These are phyloP conservation scores for Glaucopsyche alexis DNA, from an alignment of 2,888 invertebrate genomes.

Conservation along the genomic window DNA sequence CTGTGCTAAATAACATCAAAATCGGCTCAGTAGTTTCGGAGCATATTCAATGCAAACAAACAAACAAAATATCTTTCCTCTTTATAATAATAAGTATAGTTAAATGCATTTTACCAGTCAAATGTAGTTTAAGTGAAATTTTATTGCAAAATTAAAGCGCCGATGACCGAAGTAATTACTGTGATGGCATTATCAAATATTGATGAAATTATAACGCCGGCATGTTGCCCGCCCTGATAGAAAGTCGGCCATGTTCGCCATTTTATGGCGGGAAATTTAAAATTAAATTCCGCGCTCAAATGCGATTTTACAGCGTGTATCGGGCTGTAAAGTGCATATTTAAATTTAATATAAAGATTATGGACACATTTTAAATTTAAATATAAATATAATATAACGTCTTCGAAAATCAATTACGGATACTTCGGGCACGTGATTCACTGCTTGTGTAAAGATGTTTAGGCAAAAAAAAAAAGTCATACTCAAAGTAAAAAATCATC, in stretches of 20 bases:
- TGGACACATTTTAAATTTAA: not conserved
- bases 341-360: not conserved
- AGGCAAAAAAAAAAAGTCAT: too few relatives aligned
- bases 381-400: too few relatives aligned
- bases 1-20: too few relatives aligned
- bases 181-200: slow-evolving; percentile 26
- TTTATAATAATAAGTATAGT: too few relatives aligned
- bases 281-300: slow-evolving; percentile 16
- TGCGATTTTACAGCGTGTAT: slow-evolving; percentile 6
- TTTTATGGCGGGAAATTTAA: slow-evolving; percentile 25
- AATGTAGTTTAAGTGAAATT: not conserved
- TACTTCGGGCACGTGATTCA: too few relatives aligned
- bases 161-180: slow-evolving; percentile 21
- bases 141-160: not conserved
- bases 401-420: too few relatives aligned
- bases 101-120: too few relatives aligned
- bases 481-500: too few relatives aligned
- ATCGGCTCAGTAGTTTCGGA: too few relatives aligned
- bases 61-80: too few relatives aligned
- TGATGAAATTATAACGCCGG: slow-evolving; percentile 21
- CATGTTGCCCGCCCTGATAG: not conserved
- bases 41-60: too few relatives aligned
- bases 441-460: too few relatives aligned
- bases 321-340: slow-evolving; percentile 4
- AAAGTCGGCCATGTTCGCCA: slow-evolving; percentile 13